phyloP scores from a whole-genome alignment of 2,797 vertebrate species.

The Merluccius polli region DNA sequence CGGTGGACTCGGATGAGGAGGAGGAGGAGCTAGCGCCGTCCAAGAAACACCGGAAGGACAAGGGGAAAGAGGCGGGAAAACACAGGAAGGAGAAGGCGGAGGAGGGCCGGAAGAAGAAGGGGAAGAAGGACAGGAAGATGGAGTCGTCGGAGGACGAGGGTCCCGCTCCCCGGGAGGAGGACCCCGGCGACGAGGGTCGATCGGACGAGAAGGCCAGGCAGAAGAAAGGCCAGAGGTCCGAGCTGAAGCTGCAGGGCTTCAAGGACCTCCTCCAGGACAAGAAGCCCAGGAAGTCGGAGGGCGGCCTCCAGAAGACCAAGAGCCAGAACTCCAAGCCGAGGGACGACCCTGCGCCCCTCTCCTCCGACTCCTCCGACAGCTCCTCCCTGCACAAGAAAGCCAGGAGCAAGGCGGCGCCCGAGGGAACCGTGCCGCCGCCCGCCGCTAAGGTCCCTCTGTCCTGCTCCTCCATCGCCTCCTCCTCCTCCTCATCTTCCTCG shows the following conservation, averaged over 20 bases:
- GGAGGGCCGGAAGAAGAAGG: slow-evolving; percentile 76
- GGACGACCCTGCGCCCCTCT: slow-evolving; percentile 76
- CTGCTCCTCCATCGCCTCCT: slow-evolving; percentile 57
- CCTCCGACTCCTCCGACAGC: slow-evolving; percentile 76
- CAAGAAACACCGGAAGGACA: slow-evolving; percentile 88
- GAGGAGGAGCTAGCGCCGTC: slow-evolving; percentile 69
- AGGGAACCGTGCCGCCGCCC: slow-evolving; percentile 12
- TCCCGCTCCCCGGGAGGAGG: slow-evolving; percentile 53
- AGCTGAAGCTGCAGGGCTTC: slow-evolving; percentile 69
- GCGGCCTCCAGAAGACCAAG: slow-evolving; percentile 69
- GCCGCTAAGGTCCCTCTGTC: slow-evolving; percentile 43
- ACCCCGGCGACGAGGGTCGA: slow-evolving; percentile 67
- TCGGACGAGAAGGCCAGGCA: slow-evolving; percentile 67
- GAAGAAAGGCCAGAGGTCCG: slow-evolving; percentile 73
- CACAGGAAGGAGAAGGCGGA: slow-evolving; percentile 72
- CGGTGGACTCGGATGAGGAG: slow-evolving; percentile 79
- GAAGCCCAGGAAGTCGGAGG: slow-evolving; percentile 62
- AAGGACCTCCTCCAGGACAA: slow-evolving; percentile 70
- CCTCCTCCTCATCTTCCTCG: slow-evolving; percentile 45
- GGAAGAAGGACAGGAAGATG: slow-evolving; percentile 57
- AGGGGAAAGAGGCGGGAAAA: slow-evolving; percentile 69
- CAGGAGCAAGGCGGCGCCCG: slow-evolving; percentile 56
- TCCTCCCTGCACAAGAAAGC: slow-evolving; percentile 51
- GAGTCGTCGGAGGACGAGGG: slow-evolving; percentile 66
- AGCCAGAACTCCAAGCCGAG: slow-evolving; percentile 64